Evolutionary conservation across 2,888 invertebrate genomes (phyloP).

Genomic region (Buathra laborator): DNA sequence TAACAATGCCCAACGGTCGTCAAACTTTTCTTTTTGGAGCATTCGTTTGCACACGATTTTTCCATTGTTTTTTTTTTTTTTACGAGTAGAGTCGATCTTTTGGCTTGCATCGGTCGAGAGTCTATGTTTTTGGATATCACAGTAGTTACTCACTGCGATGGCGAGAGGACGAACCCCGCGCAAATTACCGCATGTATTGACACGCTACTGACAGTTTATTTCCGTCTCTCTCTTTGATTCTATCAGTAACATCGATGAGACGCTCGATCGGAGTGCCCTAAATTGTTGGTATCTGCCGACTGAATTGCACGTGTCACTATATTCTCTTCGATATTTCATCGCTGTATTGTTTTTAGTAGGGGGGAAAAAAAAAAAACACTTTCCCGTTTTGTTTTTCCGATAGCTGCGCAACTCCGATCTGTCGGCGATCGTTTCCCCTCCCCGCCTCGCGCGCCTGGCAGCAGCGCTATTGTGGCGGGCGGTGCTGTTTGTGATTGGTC

Average conservation of each 20-base stretch:
- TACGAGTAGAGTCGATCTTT: slow-evolving; percentile 42
- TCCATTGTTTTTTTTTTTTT: slow-evolving; percentile 25
- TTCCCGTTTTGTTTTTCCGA: slow-evolving; percentile 30
- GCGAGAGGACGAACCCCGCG: slow-evolving; percentile 42
- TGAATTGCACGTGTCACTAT: slow-evolving; percentile 35
- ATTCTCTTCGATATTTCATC: not conserved
- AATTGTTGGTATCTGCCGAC: not conserved
- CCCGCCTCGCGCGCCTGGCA: not conserved
- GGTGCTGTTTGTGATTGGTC: slow-evolving; percentile 18
- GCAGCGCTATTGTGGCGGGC: not conserved
- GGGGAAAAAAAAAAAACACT: not conserved
- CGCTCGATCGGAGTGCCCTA: not conserved
- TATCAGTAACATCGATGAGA: not conserved
- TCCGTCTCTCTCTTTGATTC: slow-evolving; percentile 59
- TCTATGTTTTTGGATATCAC: slow-evolving; percentile 13
- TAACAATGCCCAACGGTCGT: not conserved
- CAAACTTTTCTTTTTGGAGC: not conserved
- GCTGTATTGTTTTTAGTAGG: slow-evolving; percentile 32
- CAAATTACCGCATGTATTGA: slow-evolving; percentile 72
- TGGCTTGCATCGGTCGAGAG: slow-evolving; percentile 14
- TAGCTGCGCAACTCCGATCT: slow-evolving; percentile 31
- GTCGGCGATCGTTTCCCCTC: slow-evolving; percentile 8
- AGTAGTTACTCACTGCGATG: not conserved
- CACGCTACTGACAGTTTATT: slow-evolving; percentile 71
- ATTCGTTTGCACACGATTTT: not conserved